These are phyloP conservation scores for Chironomus riparius DNA, from an alignment of 2,888 invertebrate genomes.

Conservation along the genomic window DNA sequence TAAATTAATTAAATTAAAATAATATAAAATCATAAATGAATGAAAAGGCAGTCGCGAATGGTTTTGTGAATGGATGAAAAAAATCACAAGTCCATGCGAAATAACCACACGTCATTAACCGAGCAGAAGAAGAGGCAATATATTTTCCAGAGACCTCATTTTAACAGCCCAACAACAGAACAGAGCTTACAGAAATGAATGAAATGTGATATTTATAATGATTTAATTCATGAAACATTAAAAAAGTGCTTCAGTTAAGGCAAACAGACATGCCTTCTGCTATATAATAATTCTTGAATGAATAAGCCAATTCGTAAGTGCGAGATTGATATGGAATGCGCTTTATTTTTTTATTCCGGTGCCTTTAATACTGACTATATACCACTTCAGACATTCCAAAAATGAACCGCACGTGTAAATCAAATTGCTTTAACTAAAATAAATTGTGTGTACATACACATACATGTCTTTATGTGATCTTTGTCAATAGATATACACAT, in stretches of 20 bases:
- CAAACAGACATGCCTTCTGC: too few relatives aligned
- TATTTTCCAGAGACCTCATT: too few relatives aligned
- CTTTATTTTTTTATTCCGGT: too few relatives aligned
- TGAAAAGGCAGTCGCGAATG: background rate
- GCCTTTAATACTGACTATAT: too few relatives aligned
- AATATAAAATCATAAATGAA: background rate
- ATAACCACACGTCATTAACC: background rate
- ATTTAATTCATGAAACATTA: background rate
- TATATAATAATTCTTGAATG: background rate
- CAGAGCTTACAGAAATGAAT: too few relatives aligned
- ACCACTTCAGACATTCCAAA: background rate
- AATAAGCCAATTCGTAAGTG: too few relatives aligned
- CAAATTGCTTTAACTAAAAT: conserved; percentile 12
- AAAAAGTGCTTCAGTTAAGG: background rate
- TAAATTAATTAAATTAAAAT: conserved; percentile 24
- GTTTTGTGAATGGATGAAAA: conserved; percentile 14
- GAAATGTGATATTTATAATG: background rate
- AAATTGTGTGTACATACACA: background rate
- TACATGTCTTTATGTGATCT: too few relatives aligned
- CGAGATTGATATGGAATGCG: too few relatives aligned
- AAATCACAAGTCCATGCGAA: conserved; percentile 1
- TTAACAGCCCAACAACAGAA: too few relatives aligned
- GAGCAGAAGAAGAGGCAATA: too few relatives aligned
- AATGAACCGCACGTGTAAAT: conserved; percentile 25
- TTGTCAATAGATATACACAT: too few relatives aligned